Evolutionary conservation across 1,140 invertebrate genomes (phyloP).

Genomic region (Radopholus similis): DNA sequence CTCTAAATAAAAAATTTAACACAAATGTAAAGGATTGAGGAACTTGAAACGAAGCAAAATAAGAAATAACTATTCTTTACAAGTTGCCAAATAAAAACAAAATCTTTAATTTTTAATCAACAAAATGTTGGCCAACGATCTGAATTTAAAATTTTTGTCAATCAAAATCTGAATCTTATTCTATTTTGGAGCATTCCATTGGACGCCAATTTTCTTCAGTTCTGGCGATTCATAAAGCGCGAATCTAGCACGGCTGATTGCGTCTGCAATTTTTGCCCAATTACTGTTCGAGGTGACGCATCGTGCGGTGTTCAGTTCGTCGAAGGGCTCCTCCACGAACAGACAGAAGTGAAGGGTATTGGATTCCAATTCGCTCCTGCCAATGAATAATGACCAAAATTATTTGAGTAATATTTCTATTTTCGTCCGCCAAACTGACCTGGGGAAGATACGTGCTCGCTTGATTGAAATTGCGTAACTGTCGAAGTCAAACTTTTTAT

Average conservation of each 20-base stretch:
- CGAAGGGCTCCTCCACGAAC: conserved; percentile 78
- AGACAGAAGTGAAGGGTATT: conserved; percentile 34
- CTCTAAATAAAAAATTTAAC: too few species aligned
- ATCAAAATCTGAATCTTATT: too few species aligned
- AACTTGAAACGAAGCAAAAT: too few species aligned
- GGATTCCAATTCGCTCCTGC: conserved; percentile 26
- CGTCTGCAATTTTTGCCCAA: background rate
- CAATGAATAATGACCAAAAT: conserved; percentile 7
- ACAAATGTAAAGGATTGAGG: too few species aligned
- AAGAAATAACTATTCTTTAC: too few species aligned
- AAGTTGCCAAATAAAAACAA: too few species aligned
- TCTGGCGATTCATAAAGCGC: background rate
- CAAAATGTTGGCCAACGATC: too few species aligned
- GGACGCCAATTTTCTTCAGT: background rate
- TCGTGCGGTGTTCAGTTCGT: conserved; percentile 86
- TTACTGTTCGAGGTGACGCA: conserved; percentile 66
- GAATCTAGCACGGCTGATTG: background rate
- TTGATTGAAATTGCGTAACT: conserved; percentile 80
- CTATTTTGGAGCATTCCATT: too few species aligned
- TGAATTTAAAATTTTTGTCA: too few species aligned
- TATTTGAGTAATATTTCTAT: too few species aligned
- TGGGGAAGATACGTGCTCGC: conserved; percentile 69
- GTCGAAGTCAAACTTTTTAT: conserved; percentile 70
- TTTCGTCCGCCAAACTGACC: conserved; percentile 27
- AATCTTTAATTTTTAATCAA: too few species aligned